These are phyloP conservation scores for Odontothrips loti DNA, from an alignment of 2,888 invertebrate genomes.

Conservation along the genomic window DNA sequence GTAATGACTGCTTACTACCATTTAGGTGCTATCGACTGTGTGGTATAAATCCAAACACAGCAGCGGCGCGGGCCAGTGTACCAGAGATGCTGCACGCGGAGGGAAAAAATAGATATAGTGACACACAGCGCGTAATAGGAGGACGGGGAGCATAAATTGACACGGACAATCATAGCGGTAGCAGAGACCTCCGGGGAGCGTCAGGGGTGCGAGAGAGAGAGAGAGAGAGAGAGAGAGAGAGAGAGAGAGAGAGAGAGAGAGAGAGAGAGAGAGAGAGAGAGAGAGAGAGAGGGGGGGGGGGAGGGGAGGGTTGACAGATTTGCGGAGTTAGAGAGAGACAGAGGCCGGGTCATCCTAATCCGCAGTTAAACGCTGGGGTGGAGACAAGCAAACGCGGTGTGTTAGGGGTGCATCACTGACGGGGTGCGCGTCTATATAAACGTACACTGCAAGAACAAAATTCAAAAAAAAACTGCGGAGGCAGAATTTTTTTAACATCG, in stretches of 20 bases:
- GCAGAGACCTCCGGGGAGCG: slow-evolving; percentile 3
- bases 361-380: slow-evolving; percentile 23
- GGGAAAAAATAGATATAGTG: not conserved
- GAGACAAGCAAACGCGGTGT: not conserved
- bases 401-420: not conserved
- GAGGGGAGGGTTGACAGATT: slow-evolving; percentile 16
- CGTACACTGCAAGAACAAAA: not conserved
- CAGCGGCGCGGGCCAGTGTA: too few species aligned
- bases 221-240: too few species aligned
- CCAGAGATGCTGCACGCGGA: not conserved
- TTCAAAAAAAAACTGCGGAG: too few species aligned
- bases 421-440: not conserved
- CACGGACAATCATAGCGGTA: not conserved
- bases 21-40: not conserved
- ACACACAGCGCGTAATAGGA: not conserved
- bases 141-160: not conserved
- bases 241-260: too few species aligned
- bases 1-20: not conserved
- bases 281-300: not conserved
- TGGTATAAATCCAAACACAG: not conserved
- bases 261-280: not conserved
- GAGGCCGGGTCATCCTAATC: slow-evolving; percentile 12
- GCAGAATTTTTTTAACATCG: too few species aligned
- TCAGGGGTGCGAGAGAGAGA: not conserved
- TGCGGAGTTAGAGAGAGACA: not conserved